A percentile compares a stretch with the other conserved stretches of the same genome.
These are phyloP conservation scores for Hesperia comma DNA, from an alignment of 2,888 invertebrate species.

Conservation along the genomic window DNA sequence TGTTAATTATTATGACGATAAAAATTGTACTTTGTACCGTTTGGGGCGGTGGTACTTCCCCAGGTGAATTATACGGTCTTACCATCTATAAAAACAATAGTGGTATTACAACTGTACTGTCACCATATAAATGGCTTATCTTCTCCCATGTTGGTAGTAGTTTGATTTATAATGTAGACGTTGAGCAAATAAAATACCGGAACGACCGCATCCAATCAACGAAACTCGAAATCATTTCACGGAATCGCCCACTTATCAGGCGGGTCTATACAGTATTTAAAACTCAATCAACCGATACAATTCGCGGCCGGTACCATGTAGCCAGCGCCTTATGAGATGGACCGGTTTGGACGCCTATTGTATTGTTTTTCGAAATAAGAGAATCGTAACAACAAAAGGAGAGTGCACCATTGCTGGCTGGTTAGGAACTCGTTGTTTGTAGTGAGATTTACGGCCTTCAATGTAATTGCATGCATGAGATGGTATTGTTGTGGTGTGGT, in stretches of 20 bases:
- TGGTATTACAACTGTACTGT: too few species aligned
- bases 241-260: slow-evolving; percentile 32
- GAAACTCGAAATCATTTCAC: slow-evolving; percentile 26
- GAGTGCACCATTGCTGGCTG: slow-evolving; percentile 20
- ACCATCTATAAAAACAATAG: too few species aligned
- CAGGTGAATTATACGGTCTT: too few species aligned
- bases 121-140: too few species aligned
- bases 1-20: too few species aligned
- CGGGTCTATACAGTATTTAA: slow-evolving; percentile 30
- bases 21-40: too few species aligned
- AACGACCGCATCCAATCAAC: slow-evolving; percentile 20
- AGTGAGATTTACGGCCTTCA: slow-evolving; percentile 11
- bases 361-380: slow-evolving; percentile 34
- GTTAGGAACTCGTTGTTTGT: not conserved
- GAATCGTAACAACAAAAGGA: slow-evolving; percentile 3
- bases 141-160: too few species aligned
- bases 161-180: not conserved
- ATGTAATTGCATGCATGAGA: slow-evolving; percentile 12
- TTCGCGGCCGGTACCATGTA: slow-evolving; percentile 26
- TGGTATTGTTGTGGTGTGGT: slow-evolving; percentile 8
- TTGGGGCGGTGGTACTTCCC: too few species aligned
- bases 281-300: slow-evolving; percentile 36
- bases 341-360: slow-evolving; percentile 42
- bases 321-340: slow-evolving; percentile 25
- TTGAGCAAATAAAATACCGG: slow-evolving; percentile 9